Base-by-base conservation (phyloP, 1,140 invertebrate species). In the Drosophila trapezifrons region DNA sequence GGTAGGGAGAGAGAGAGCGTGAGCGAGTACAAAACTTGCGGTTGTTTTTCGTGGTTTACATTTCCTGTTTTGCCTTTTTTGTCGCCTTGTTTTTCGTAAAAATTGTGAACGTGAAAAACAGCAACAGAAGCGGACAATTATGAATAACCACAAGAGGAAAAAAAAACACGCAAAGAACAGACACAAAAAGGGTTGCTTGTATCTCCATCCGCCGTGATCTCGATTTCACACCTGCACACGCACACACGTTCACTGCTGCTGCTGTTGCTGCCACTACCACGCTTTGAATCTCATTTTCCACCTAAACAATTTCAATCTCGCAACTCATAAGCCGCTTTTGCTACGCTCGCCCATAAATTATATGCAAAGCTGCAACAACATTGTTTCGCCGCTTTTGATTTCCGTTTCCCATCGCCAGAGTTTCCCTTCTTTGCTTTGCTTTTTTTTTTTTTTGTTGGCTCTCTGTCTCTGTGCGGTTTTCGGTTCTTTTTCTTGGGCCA, bases 361-460 rank as follows among this genome's bases (percentile, higher is more conserved):
- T 89, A 89, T 89, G 80, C 84, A 89, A 89, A 87, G 84, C 80
- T 79, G 65, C 76, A 76, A 40, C 62, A 69, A 59, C 79, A 65
- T 72, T 89, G 84, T 65, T 18, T 84, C 63, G 80, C 84, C 76
- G 84, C 84, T 89, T 89, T 90, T 90, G 87, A 90, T 87, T 90
- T 90, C 87, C 87, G 87, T 90, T 90, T 90, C 87, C 87, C 87
- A 90, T 86, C 77, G 75, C 67, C 84, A 73, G 76, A 81, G 79
- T 82, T 90, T 89, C 81, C 85, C 78, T 84, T 81, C 65, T 78
- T 47, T 66, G 63, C 63, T 46, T 32, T 86, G 76, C 69, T 76
- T 80, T 86, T 82, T 69, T 32, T 86, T 78, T 74, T 76, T 80
- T 86, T 82, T 69, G 66, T 75, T 81, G 70, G 66, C 73, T 56